Evolutionary conservation across 2,888 invertebrate species (phyloP).

Genomic region (Sphaerophoria rueppellii): DNA sequence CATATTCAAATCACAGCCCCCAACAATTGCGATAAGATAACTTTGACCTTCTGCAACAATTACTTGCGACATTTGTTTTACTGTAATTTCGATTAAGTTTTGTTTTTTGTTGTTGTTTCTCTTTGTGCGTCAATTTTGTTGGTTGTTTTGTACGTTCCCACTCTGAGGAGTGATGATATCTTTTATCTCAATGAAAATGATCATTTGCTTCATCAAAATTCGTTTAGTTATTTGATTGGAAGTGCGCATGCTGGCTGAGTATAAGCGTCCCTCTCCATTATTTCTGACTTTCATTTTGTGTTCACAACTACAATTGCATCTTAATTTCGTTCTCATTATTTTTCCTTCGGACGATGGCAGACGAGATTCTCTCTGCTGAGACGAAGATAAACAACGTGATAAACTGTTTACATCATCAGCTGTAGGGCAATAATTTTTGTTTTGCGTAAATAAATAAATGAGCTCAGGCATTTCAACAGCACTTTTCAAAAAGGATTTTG

Average conservation of each 20-base stretch:
- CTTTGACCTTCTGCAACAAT: conserved; percentile 64
- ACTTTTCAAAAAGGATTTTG: conserved; percentile 43
- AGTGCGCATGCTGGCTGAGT: conserved; percentile 43
- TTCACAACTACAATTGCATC: background rate
- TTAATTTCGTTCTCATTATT: background rate
- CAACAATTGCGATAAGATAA: conserved; percentile 47
- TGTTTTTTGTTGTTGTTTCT: conserved; percentile 11
- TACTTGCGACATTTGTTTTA: conserved; percentile 68
- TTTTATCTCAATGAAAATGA: conserved; percentile 49
- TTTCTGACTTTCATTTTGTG: conserved; percentile 13
- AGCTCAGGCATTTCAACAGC: conserved; percentile 29
- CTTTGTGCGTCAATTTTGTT: too few relatives aligned
- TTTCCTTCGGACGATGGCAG: background rate
- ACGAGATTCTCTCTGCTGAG: background rate
- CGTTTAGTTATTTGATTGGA: conserved; percentile 7
- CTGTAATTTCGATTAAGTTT: conserved; percentile 52
- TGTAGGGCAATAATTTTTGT: conserved; percentile 2
- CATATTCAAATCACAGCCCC: conserved; percentile 56
- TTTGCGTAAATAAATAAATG: background rate
- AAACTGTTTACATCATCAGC: conserved; percentile 18
- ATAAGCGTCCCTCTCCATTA: background rate
- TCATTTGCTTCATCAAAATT: conserved; percentile 41
- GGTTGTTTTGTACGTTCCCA: conserved; percentile 15
- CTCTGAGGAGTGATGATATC: conserved; percentile 46
- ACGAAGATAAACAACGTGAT: conserved; percentile 13